These are phyloP conservation scores for Petrocephalus sullivani DNA, from an alignment of 2,797 vertebrate genomes.

Conservation along the genomic window DNA sequence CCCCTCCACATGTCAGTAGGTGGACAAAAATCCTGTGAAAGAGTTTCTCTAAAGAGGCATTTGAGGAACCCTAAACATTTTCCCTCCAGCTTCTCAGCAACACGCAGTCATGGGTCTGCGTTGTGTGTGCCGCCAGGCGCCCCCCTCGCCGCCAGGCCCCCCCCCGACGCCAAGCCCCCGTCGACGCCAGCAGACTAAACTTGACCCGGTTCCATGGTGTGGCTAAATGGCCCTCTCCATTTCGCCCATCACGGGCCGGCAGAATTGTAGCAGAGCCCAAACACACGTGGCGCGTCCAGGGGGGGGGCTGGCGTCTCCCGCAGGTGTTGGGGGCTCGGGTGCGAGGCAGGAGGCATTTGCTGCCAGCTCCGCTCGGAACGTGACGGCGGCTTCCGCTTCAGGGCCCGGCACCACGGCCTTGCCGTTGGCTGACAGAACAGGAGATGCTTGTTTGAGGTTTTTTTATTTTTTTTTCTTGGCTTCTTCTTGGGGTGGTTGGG, in stretches of 20 bases:
- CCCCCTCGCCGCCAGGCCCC: slow-evolving; percentile 20
- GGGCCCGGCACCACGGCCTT: neutral
- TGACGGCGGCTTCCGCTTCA: neutral
- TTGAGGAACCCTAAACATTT: slow-evolving; percentile 6
- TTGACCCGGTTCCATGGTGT: slow-evolving; percentile 24
- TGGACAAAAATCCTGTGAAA: neutral
- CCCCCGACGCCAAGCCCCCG: slow-evolving; percentile 27
- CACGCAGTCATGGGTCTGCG: neutral
- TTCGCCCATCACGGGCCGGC: neutral
- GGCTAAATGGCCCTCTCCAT: neutral
- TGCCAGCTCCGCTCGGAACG: neutral
- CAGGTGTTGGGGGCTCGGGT: neutral
- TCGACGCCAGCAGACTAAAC: slow-evolving; percentile 54
- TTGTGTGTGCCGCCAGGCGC: slow-evolving; percentile 23
- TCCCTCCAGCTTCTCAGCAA: neutral
- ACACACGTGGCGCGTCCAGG: neutral
- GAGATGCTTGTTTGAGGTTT: slow-evolving; percentile 1
- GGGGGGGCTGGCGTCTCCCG: neutral
- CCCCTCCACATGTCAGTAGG: neutral
- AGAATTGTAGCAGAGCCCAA: neutral
- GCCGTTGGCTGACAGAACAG: slow-evolving; percentile 1
- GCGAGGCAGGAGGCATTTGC: neutral
- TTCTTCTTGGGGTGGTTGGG: neutral
- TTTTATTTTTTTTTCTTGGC: slow-evolving; percentile 3
- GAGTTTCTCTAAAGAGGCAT: neutral